Percentiles rank a stretch among this genome's conserved stretches.
These are phyloP conservation scores for Ondatra zibethicus DNA, from an alignment of 2,113 vertebrate species.

Conservation along the genomic window DNA sequence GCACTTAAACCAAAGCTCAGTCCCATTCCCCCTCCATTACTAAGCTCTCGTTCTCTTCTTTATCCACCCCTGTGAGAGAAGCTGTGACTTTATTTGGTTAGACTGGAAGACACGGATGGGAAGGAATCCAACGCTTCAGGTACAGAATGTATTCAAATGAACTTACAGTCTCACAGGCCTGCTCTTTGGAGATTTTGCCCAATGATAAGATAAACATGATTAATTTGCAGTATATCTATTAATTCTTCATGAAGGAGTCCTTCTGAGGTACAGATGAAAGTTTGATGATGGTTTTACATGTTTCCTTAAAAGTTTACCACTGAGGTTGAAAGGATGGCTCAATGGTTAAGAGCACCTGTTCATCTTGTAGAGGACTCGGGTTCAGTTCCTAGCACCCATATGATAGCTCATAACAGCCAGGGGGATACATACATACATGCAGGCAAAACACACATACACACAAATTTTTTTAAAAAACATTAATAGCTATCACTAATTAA, in stretches of 20 bases:
- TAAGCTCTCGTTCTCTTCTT: conserved; percentile 5
- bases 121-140: conserved; percentile 21
- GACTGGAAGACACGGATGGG: conserved; percentile 11
- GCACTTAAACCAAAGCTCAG: background rate
- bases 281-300: background rate
- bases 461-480: background rate
- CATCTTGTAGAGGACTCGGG: background rate
- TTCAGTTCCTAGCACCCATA: background rate
- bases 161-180: background rate
- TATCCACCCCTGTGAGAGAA: background rate
- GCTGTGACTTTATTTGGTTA: background rate
- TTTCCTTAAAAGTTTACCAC: conserved; percentile 8
- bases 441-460: background rate
- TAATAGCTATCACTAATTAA: conserved; percentile 23
- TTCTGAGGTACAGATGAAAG: background rate
- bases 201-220: background rate
- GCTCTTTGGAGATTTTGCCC: background rate
- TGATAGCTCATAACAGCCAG: background rate
- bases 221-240: background rate
- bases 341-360: background rate
- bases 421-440: background rate
- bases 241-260: background rate
- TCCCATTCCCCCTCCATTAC: background rate
- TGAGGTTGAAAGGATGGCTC: background rate
- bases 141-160: background rate